Evolutionary conservation across 2,113 vertebrate species (phyloP).

Genomic region (Podilymbus podiceps): DNA sequence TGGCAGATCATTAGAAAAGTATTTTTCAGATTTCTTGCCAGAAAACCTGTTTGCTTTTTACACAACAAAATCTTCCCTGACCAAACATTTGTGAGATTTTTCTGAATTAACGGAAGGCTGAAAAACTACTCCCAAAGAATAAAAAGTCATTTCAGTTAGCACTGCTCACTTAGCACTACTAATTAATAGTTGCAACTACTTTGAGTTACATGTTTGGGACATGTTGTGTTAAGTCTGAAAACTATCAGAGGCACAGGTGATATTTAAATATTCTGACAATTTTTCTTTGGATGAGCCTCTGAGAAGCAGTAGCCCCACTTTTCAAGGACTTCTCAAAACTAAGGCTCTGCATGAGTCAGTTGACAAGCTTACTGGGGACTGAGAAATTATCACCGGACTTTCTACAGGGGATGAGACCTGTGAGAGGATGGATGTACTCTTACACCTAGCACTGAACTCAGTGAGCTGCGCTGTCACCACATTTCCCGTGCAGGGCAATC

Average conservation of each 20-base stretch:
- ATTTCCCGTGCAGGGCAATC: background rate
- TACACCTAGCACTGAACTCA: background rate
- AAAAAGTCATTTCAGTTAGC: background rate
- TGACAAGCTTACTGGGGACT: background rate
- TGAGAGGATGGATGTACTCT: background rate
- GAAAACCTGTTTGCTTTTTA: background rate
- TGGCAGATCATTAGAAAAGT: background rate
- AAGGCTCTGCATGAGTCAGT: background rate
- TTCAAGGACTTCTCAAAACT: background rate
- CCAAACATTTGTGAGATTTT: background rate
- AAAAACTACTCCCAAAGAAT: background rate
- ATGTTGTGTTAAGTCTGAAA: background rate
- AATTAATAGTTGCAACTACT: background rate
- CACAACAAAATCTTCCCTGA: background rate
- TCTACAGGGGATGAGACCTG: background rate
- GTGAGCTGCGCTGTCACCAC: background rate
- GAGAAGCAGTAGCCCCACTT: background rate
- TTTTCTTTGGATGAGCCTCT: background rate
- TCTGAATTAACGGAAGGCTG: background rate
- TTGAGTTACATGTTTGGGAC: background rate
- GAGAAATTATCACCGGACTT: background rate
- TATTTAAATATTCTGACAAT: background rate
- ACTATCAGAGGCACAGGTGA: background rate
- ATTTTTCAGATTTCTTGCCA: slow-evolving; percentile 12
- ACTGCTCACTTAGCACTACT: no score